phyloP scores from a whole-genome alignment of 1,140 invertebrate species.

The Pseudoatta argentina region DNA sequence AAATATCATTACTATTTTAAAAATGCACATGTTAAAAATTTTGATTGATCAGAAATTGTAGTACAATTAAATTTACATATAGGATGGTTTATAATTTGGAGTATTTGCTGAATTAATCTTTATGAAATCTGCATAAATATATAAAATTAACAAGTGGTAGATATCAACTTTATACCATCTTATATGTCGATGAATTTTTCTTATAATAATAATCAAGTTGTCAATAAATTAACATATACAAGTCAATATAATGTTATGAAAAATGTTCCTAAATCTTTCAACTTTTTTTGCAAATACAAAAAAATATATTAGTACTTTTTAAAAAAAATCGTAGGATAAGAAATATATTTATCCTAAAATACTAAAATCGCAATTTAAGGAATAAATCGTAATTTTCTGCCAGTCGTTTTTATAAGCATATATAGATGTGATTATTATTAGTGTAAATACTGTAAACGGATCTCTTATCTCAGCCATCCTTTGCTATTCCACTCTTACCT shows the following conservation, averaged over 20 bases:
- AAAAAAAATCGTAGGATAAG: neutral
- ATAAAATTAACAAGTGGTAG: neutral
- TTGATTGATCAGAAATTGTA: neutral
- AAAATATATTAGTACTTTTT: neutral
- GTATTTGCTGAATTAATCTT: neutral
- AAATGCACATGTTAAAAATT: neutral
- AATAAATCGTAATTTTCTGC: constrained; percentile 24
- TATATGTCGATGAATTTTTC: neutral
- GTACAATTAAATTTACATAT: neutral
- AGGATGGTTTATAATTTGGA: neutral
- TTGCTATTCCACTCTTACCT: neutral
- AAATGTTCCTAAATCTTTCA: neutral
- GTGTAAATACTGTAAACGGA: neutral
- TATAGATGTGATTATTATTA: constrained; percentile 22
- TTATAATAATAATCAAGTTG: neutral
- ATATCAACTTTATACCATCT: neutral
- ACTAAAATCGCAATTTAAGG: neutral
- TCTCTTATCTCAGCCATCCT: neutral
- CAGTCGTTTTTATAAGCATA: constrained; percentile 8
- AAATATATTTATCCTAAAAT: constrained; percentile 15
- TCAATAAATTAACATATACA: neutral
- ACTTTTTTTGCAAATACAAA: neutral
- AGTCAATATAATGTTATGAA: neutral
- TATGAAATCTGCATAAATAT: neutral
- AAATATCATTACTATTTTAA: neutral